Base-by-base conservation (phyloP, 2,113 vertebrate species). In the Rhynchopsitta pachyrhyncha region DNA sequence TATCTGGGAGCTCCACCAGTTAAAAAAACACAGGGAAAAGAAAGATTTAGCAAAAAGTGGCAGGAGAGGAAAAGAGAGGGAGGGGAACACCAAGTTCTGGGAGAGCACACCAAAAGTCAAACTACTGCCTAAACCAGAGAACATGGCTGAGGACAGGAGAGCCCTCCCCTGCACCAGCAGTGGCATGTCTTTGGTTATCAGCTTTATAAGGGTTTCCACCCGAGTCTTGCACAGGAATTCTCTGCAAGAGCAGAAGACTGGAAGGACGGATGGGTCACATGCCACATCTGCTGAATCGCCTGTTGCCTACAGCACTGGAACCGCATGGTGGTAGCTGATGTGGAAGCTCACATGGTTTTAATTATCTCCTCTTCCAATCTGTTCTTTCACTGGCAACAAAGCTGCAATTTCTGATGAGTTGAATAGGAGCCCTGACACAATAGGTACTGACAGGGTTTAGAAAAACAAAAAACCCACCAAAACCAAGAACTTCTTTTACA, bases 391-490 rank as follows among this genome's bases (percentile, higher is more conserved):
- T 53, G 71, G 71, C 87, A 82, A 60, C 46, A 66, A 52, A 90
- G 70, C 70, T 60, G 57, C 44, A 10, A n/a, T 42, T 77, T 82
- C 82, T 78, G 87, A 71, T 1, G 6, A 60, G 46, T 0, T 39
- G 77, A 78, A 86, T 16, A 53, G 71, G 39, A 77, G 50, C 46
- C 77, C 82, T 78, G 71, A 82, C 70, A 82, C 69, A 90, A 90
- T 25, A 67, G 66, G 59, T 77, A 77, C 59, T 77, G 82, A 60
- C 57, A 76, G 81, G 5, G 4, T 11, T 52, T 15, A 63, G 55
- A 12, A 44, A 60, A 59, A 64, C 33, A 46, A 19, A 4, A 37
- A 46, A 2, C 6, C 20, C 44, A 35, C 46, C 39, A 35, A 71
- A 63, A 27, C 11, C 10, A 17, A 16, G 39, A 29, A 62, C 6